These are phyloP conservation scores for Melanotaenia duboulayi DNA, from an alignment of 2,113 vertebrate genomes.

Conservation along the genomic window DNA sequence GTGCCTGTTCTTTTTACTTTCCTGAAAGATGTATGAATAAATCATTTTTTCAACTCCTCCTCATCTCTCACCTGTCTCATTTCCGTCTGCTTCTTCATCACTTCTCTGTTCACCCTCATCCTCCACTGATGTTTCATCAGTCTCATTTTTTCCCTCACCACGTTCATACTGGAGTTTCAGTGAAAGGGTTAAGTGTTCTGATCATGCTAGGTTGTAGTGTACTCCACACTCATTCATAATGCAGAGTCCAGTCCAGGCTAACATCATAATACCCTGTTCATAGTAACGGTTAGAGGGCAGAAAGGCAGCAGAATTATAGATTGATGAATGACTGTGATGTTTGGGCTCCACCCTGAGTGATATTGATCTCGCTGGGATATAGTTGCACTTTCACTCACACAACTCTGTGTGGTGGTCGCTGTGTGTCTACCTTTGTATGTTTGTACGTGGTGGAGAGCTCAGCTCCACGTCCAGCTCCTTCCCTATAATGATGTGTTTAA, in stretches of 20 bases:
- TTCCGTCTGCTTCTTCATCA: constrained; percentile 44
- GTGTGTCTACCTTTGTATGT: constrained; percentile 41
- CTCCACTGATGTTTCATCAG: constrained; percentile 25
- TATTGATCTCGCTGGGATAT: constrained; percentile 70
- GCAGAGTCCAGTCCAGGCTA: constrained; percentile 29
- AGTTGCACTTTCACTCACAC: constrained; percentile 19
- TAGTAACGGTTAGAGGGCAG: constrained; percentile 55
- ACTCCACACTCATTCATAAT: constrained; percentile 53
- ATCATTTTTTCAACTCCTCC: constrained; percentile 39
- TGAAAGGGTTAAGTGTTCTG: constrained; percentile 50
- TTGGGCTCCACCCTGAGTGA: constrained; percentile 64
- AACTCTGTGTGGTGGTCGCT: constrained; percentile 19
- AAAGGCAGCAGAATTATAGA: constrained; percentile 62
- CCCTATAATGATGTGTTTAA: constrained; percentile 31
- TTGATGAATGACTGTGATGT: constrained; percentile 69
- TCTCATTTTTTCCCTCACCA: constrained; percentile 26
- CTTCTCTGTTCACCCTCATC: constrained; percentile 5
- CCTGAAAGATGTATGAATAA: constrained; percentile 66
- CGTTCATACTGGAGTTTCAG: neutral
- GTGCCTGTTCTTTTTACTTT: constrained; percentile 55
- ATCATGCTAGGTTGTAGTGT: constrained; percentile 37
- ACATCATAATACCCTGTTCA: constrained; percentile 50
- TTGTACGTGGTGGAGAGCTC: constrained; percentile 1
- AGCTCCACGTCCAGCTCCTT: constrained; percentile 25
- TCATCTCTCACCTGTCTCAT: constrained; percentile 69